Conservation (phyloP, 92 coral and sea anemone genomes). For the Phenganax subtilis region DNA sequence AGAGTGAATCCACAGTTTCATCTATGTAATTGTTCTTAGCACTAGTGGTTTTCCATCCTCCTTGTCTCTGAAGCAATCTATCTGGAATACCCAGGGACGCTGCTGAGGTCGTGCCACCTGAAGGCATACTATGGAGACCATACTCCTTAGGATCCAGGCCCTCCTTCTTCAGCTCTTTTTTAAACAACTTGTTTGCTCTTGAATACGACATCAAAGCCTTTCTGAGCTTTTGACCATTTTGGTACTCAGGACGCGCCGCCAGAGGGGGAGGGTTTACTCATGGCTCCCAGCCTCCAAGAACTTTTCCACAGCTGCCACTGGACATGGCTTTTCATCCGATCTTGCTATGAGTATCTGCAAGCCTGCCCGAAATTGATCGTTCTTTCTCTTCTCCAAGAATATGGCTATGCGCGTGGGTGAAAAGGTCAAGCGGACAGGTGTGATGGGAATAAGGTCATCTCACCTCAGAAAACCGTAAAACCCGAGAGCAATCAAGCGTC, state of each 20-base stretch:
- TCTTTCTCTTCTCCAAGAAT: constrained; percentile 44
- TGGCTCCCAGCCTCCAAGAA: constrained; percentile 39
- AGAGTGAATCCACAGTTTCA: constrained; percentile 45
- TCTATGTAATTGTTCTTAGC: constrained; percentile 41
- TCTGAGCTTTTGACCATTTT: constrained; percentile 37
- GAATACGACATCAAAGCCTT: constrained; percentile 41
- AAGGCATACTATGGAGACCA: constrained; percentile 51
- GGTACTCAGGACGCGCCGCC: constrained; percentile 43
- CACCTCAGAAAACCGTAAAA: constrained; percentile 41
- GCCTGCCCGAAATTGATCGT: constrained; percentile 52
- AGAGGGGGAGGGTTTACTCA: not conserved
- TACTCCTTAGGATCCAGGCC: constrained; percentile 43
- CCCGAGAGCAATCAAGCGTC: constrained; percentile 31
- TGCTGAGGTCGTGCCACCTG: constrained; percentile 52
- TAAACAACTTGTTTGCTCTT: constrained; percentile 41
- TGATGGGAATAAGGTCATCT: constrained; percentile 38
- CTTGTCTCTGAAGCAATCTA: constrained; percentile 50
- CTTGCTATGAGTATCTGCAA: constrained; percentile 42
- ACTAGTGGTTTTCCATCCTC: constrained; percentile 48
- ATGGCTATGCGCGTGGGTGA: constrained; percentile 40
- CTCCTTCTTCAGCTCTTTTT: constrained; percentile 30
- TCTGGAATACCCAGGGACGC: constrained; percentile 44
- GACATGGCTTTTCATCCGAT: constrained; percentile 34
- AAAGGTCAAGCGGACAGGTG: constrained; percentile 26
- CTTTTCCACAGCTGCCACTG: constrained; percentile 45